These are phyloP conservation scores for Xiphorhynchus erythropygius DNA, from an alignment of 2,797 vertebrate species.

Conservation along the genomic window DNA sequence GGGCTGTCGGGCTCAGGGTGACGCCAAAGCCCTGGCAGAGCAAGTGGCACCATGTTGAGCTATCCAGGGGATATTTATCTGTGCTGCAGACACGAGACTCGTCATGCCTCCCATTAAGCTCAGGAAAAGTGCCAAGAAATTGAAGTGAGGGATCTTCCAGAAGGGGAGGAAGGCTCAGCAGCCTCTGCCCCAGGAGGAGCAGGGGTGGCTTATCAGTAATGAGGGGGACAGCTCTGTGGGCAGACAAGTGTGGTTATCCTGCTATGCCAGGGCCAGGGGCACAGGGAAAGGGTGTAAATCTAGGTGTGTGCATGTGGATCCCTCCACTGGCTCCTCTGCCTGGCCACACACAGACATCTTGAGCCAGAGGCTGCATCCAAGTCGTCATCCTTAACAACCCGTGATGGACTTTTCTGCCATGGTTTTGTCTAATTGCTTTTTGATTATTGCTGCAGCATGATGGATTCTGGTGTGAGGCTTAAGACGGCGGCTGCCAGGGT, in stretches of 20 bases:
- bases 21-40: not conserved
- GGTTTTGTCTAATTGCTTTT: conserved; percentile 31
- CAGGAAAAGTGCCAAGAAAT: not conserved
- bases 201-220: not conserved
- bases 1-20: fast-evolving
- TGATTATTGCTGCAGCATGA: conserved; percentile 26
- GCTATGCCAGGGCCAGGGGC: fast-evolving
- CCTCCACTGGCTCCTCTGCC: fast-evolving
- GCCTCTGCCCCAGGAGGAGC: not conserved
- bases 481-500: conserved; percentile 1
- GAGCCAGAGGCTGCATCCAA: conserved; percentile 33
- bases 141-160: not conserved
- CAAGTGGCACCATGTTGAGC: not conserved
- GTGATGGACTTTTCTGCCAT: conserved; percentile 44
- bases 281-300: not conserved
- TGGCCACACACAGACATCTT: not conserved
- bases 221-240: not conserved
- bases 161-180: not conserved
- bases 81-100: not conserved
- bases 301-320: not conserved
- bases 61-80: not conserved
- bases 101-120: not conserved
- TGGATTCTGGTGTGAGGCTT: conserved; percentile 30
- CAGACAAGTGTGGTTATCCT: not conserved
- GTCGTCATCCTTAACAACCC: conserved; percentile 28